These are phyloP conservation scores for Habroteleia sp. DNA, from an alignment of 2,888 invertebrate species.

Conservation along the genomic window DNA sequence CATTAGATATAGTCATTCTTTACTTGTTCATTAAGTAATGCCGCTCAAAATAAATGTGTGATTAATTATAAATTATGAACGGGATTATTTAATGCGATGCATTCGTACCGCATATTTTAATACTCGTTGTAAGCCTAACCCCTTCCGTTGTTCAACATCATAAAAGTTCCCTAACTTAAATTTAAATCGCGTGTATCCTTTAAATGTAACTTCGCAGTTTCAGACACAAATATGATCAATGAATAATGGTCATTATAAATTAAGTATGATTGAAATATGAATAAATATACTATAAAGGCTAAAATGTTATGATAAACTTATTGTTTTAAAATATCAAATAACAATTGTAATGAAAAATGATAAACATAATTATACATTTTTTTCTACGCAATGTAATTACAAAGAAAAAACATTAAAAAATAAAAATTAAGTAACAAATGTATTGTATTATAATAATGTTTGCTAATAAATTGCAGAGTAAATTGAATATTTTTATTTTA, in stretches of 20 bases:
- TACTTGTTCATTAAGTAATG: slow-evolving; percentile 33
- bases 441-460: no score
- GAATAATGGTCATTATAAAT: neutral
- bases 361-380: no score
- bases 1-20: slow-evolving; percentile 31
- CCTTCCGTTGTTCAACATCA: slow-evolving; percentile 21
- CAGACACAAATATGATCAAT: neutral
- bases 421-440: no score
- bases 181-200: neutral
- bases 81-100: slow-evolving; percentile 25
- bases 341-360: no score
- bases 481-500: no score
- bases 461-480: no score
- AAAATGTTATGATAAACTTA: no score
- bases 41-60: slow-evolving; percentile 37
- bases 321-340: no score
- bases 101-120: slow-evolving; percentile 28
- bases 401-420: no score
- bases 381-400: no score
- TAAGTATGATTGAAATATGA: no score
- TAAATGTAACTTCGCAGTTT: neutral
- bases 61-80: slow-evolving; percentile 43
- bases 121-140: slow-evolving; percentile 26
- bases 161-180: slow-evolving; percentile 43
- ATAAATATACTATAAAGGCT: no score